Base-by-base conservation (phyloP, 2,888 invertebrate genomes). In the Torymus aiolomorphi region DNA sequence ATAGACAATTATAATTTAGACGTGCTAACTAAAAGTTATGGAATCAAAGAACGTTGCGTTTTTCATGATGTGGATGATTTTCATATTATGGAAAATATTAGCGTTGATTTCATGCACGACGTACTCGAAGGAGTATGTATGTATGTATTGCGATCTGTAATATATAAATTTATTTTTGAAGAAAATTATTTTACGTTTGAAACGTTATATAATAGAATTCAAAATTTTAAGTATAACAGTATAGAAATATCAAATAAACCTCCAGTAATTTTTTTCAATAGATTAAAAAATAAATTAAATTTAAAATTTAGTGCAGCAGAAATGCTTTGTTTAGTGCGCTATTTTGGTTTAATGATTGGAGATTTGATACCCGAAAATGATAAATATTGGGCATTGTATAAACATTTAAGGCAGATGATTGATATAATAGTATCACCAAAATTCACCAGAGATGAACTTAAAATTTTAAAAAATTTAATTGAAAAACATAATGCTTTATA, bases 51-150 rank as follows among this genome's bases (percentile, higher is more conserved):
- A n/a, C n/a, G n/a, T n/a, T n/a, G n/a, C n/a, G n/a, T n/a, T n/a
- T 80, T 24, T n/a, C n/a, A n/a, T n/a, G n/a, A n/a, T n/a, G n/a
- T n/a, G n/a, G n/a, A n/a, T n/a, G n/a, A n/a, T n/a, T 80, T 79
- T 74, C 70, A 82, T 31, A 56, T 73, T 0, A n/a, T 31, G 3
- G 10, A 70, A n/a, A 80, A 82, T 54, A 31, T 24, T 18, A 66
- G n/a, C n/a, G n/a, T 76, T 13, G 80, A 82, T 67, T 42, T 67
- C 11, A 82, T 82, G 82, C 79, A 80, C 62, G 82, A 78, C 49
- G 12, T 82, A 5, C 63, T 77, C 3, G 77, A 80, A 52, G 80
- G 80, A 1, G 66, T 80, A 1, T 74, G 71, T 63, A 54, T 71
- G 0, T 80, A 82, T 24, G 77, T 76, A 12, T 51, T 82, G 16